A percentile compares a stretch with the other conserved stretches of the same genome.
phyloP scores from a whole-genome alignment of 2,888 invertebrate genomes.

The Mechanitis mazaeus region DNA sequence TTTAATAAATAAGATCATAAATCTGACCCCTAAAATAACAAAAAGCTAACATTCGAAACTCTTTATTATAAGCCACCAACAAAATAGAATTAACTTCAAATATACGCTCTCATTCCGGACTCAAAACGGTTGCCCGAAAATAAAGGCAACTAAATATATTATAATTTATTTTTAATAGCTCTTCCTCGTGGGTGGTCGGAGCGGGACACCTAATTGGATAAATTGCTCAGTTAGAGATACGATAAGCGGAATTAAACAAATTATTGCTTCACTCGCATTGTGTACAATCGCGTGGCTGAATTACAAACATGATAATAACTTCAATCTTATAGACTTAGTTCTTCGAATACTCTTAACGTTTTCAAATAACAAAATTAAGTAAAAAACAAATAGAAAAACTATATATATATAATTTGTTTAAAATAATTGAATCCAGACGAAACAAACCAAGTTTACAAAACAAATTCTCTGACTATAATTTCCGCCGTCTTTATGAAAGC shows the following conservation, averaged over 20 bases:
- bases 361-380: no score
- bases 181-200: slow-evolving; percentile 63
- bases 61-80: slow-evolving; percentile 12
- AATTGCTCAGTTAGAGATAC: slow-evolving; percentile 71
- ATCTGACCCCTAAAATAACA: slow-evolving; percentile 4
- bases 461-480: background rate
- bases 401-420: no score
- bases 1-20: slow-evolving; percentile 2
- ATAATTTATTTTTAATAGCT: slow-evolving; percentile 73
- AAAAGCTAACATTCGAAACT: slow-evolving; percentile 1
- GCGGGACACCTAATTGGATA: slow-evolving; percentile 67
- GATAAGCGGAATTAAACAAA: slow-evolving; percentile 71
- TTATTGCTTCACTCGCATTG: slow-evolving; percentile 54
- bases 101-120: slow-evolving; percentile 22
- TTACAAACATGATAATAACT: background rate
- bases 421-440: no score
- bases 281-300: slow-evolving; percentile 32
- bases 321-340: background rate
- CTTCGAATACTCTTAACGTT: background rate
- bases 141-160: slow-evolving; percentile 68
- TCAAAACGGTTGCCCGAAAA: slow-evolving; percentile 32
- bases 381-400: no score
- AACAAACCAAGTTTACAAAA: background rate
- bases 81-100: slow-evolving; percentile 18
- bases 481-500: background rate